Evolutionary conservation across 1,140 invertebrate genomes (phyloP), one percentile per base, ranked within the genome.

Genomic region (Eumeta japonica): DNA sequence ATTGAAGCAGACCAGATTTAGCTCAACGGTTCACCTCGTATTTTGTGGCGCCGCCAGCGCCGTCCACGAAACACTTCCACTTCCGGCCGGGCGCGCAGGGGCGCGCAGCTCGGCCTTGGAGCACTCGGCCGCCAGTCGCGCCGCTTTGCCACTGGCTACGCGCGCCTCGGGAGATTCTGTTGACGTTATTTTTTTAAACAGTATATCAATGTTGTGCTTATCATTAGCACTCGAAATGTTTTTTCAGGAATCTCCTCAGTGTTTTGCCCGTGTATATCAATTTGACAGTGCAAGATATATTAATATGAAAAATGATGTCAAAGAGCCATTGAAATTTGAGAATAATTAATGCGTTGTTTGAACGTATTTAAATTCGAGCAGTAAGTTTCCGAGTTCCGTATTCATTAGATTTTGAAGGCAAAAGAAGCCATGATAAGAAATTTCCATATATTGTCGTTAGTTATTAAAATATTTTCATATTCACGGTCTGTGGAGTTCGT

Each of bases 31-130:
- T 47, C 40, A 81, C 79, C 63, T 81, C 78, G 45, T 80, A 80
- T 74, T 89, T 92, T 92, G 55, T 92, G 87, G 48, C 90, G 85
- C 19, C 88, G 73, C 88, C 88, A 92, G 27, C 89, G 81, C 4
- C 83, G 12, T 92, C 86, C 18, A 84, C 75, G 18, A 89, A 80
- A 67, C 92, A 97, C 52, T 89, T 86, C 90, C 92, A 96, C 52
- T 92, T 91, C 71, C 96, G 92, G n/a, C 85, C 83, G 1, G 78
- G 73, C 42, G 86, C 80, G 68, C 94, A 97, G 80, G 78, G 14
- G 76, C 71, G 4, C 78, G 57, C 3, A 79, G 46, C 16, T 78
- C 76, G 3, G 79, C 75, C 51, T 79, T 78, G 0, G 80, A 79
- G 53, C 80, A 81, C 41, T 79, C 78, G 10, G 71, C 74, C 17